Evolutionary conservation across 2,113 vertebrate species (phyloP).

Genomic region (Petrocephalus zakoni): DNA sequence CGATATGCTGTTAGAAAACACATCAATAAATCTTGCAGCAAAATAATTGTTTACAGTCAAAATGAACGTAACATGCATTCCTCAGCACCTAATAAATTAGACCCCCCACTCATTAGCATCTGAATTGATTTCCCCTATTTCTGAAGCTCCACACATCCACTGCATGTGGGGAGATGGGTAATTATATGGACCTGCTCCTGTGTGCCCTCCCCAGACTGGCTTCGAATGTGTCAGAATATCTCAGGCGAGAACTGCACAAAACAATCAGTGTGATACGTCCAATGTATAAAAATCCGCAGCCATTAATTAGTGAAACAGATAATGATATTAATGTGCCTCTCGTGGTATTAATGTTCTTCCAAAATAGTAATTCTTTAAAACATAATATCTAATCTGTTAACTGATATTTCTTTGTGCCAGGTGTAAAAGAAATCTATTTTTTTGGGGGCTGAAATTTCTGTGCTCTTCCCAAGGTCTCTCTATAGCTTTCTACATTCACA

Average conservation of each 20-base stretch:
- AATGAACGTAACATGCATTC: slow-evolving; percentile 49
- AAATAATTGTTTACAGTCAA: slow-evolving; percentile 52
- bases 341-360: background rate
- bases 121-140: slow-evolving; percentile 46
- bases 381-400: background rate
- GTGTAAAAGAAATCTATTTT: background rate
- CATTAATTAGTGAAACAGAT: background rate
- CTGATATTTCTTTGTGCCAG: background rate
- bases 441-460: background rate
- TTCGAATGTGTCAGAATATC: background rate
- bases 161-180: slow-evolving; percentile 27
- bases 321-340: background rate
- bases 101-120: slow-evolving; percentile 46
- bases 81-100: slow-evolving; percentile 51
- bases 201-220: background rate
- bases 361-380: slow-evolving; percentile 9
- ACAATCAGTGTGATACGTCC: background rate
- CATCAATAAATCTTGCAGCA: slow-evolving; percentile 43
- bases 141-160: slow-evolving; percentile 27
- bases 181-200: background rate
- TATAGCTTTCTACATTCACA: background rate
- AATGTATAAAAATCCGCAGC: background rate
- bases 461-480: background rate
- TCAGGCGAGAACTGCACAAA: background rate
- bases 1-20: slow-evolving; percentile 21